These are phyloP conservation scores for Phylloscopus trochiloides DNA, from an alignment of 2,113 vertebrate species.

Conservation along the genomic window DNA sequence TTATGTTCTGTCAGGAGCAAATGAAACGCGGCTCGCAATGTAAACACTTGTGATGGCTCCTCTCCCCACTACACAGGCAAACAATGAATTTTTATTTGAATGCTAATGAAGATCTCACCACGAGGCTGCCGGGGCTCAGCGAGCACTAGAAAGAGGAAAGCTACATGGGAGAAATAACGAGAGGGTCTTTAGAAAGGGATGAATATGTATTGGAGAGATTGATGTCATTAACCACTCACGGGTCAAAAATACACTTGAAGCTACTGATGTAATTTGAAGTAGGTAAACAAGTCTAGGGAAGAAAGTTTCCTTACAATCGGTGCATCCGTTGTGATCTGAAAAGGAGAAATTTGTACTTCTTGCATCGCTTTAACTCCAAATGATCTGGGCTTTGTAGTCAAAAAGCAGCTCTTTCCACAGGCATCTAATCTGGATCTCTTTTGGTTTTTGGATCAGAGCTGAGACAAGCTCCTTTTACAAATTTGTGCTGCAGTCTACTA, in stretches of 20 bases:
- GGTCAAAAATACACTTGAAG: conserved; percentile 34
- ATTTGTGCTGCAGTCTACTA: conserved; percentile 52
- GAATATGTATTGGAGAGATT: neutral
- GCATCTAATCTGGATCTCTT: conserved; percentile 22
- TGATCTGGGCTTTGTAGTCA: neutral
- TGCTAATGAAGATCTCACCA: conserved; percentile 52
- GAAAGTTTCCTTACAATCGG: neutral
- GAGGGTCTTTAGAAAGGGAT: neutral
- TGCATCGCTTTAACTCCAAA: neutral
- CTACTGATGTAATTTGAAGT: conserved; percentile 14
- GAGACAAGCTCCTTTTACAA: conserved; percentile 48
- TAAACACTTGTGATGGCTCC: conserved; percentile 46
- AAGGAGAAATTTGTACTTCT: neutral
- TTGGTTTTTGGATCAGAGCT: conserved; percentile 28
- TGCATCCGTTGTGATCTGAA: neutral
- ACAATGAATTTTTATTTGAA: conserved; percentile 39
- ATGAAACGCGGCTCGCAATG: neutral
- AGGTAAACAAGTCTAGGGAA: conserved; percentile 10
- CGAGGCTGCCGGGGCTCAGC: neutral
- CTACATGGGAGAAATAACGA: neutral
- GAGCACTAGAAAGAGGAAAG: neutral
- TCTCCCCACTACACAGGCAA: neutral
- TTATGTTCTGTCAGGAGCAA: conserved; percentile 1
- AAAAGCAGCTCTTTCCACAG: neutral
- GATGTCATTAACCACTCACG: conserved; percentile 28